Percentiles rank a stretch among this genome's conserved stretches.
Conservation (phyloP, 1,140 invertebrate genomes). For the Leguminivora glycinivorella region DNA sequence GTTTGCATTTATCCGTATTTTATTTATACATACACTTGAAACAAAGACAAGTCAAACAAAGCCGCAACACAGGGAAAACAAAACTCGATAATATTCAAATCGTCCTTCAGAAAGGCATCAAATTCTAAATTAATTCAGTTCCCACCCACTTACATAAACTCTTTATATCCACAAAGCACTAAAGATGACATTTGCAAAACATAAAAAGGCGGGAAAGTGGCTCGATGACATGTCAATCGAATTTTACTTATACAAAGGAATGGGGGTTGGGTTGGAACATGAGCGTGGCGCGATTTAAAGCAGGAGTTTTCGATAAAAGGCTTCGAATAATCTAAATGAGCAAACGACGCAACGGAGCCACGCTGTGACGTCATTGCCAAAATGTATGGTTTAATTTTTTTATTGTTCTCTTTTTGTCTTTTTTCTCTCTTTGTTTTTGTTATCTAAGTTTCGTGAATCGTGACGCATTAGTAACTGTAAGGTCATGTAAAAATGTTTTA, state of each 20-base stretch:
- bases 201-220: constrained; percentile 62
- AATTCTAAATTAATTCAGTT: constrained; percentile 29
- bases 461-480: too few species aligned
- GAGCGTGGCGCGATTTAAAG: background rate
- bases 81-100: constrained; percentile 25
- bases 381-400: too few species aligned
- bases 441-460: too few species aligned
- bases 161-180: constrained; percentile 38
- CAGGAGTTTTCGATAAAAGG: too few species aligned
- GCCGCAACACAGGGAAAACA: constrained; percentile 11
- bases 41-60: background rate
- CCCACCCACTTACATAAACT: constrained; percentile 38
- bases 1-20: too few species aligned
- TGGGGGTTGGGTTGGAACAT: background rate
- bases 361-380: too few species aligned
- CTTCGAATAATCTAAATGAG: too few species aligned
- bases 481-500: too few species aligned
- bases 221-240: constrained; percentile 61
- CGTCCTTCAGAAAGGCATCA: constrained; percentile 23
- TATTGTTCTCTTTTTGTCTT: too few species aligned
- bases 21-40: background rate
- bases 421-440: too few species aligned
- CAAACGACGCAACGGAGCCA: too few species aligned
- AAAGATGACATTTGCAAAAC: constrained; percentile 64
- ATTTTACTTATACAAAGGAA: constrained; percentile 53